Evolutionary conservation across 2,888 invertebrate genomes (phyloP).

Genomic region (Scaeva pyrastri): DNA sequence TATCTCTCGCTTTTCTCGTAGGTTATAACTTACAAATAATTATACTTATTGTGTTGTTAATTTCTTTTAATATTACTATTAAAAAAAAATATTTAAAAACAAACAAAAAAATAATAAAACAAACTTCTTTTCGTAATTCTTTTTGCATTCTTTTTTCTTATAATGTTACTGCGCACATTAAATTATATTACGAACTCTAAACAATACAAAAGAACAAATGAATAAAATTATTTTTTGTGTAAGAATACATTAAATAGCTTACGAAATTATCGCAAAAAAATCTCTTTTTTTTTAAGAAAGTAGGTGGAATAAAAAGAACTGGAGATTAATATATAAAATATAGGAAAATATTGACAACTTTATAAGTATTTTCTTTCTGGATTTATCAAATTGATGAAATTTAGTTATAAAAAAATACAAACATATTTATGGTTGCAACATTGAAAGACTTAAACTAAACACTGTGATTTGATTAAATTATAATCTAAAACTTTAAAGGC

Average conservation of each 20-base stretch:
- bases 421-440: conserved; percentile 71
- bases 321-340: conserved; percentile 36
- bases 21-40: conserved; percentile 59
- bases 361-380: conserved; percentile 36
- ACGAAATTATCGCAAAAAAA: conserved; percentile 44
- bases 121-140: conserved; percentile 56
- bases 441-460: conserved; percentile 72
- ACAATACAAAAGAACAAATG: conserved; percentile 63
- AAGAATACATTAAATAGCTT: conserved; percentile 49
- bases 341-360: conserved; percentile 16
- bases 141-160: conserved; percentile 72
- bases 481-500: conserved; percentile 58
- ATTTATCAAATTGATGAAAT: conserved; percentile 12
- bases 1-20: conserved; percentile 72
- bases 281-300: not conserved
- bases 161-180: conserved; percentile 71
- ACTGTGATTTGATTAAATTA: conserved; percentile 57
- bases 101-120: no score
- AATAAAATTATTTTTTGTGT: conserved; percentile 24
- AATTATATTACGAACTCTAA: conserved; percentile 65
- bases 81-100: conserved; percentile 27
- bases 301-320: conserved; percentile 74
- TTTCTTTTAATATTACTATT: conserved; percentile 42
- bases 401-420: conserved; percentile 19
- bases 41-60: conserved; percentile 61